Evolutionary conservation across 2,797 vertebrate species (phyloP).

Genomic region (Pteropus rufus): DNA sequence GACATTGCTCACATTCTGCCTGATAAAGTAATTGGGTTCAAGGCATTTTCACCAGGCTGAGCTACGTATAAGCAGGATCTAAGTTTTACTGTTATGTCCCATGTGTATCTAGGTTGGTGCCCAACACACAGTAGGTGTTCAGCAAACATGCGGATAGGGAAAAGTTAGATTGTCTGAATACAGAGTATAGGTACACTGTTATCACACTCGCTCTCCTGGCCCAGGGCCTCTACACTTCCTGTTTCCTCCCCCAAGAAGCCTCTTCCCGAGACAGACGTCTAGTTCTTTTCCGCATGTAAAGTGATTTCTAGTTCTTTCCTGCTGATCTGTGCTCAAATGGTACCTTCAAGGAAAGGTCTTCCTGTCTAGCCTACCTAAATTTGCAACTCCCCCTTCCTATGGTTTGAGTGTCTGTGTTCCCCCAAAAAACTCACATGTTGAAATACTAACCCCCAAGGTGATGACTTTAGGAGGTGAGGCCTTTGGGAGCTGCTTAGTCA

Average conservation of each 20-base stretch:
- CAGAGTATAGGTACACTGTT: not conserved
- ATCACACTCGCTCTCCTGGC: too few species aligned
- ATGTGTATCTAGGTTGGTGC: not conserved
- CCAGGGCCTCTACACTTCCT: not conserved
- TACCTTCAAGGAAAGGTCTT: not conserved
- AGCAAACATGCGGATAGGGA: not conserved
- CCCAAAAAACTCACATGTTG: not conserved
- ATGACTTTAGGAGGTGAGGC: not conserved
- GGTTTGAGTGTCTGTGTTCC: not conserved
- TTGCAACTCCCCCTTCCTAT: not conserved
- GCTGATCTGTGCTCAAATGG: not conserved
- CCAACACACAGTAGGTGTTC: too few species aligned
- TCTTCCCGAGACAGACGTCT: not conserved
- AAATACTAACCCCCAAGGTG: not conserved
- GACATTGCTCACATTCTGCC: not conserved
- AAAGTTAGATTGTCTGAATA: not conserved
- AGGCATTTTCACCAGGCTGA: not conserved
- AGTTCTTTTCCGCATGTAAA: not conserved
- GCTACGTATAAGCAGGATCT: not conserved
- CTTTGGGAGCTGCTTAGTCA: not conserved
- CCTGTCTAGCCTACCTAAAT: not conserved
- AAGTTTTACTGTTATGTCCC: not conserved
- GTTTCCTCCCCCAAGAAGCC: not conserved
- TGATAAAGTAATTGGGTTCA: not conserved
- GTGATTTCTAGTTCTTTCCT: not conserved